A percentile compares a stretch with the other conserved stretches of the same genome.
Evolutionary conservation across 2,888 invertebrate species (phyloP).

Genomic region (Poecilus cupreus): DNA sequence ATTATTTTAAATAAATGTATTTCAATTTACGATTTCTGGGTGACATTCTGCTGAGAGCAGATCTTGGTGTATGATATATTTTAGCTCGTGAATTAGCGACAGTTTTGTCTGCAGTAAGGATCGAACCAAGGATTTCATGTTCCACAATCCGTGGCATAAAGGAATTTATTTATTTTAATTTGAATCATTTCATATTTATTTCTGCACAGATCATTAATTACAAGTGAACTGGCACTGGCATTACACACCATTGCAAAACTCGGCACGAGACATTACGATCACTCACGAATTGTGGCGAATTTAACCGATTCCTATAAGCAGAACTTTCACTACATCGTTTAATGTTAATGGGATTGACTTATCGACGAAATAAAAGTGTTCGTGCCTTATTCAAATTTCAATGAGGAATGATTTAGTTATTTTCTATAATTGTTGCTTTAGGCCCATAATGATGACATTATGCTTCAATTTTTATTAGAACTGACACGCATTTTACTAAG

Average conservation of each 20-base stretch:
- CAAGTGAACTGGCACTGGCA: neutral
- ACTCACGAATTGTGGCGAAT: neutral
- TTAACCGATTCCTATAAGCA: neutral
- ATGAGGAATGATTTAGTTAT: conserved; percentile 20
- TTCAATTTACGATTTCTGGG: too few relatives aligned
- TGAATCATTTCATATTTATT: too few relatives aligned
- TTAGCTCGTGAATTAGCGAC: too few relatives aligned
- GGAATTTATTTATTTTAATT: too few relatives aligned
- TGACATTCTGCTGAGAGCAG: too few relatives aligned
- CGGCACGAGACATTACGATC: conserved; percentile 7
- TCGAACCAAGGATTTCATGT: too few relatives aligned
- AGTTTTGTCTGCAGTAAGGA: too few relatives aligned
- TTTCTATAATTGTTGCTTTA: conserved; percentile 6
- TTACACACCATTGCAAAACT: neutral
- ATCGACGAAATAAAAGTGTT: conserved; percentile 1
- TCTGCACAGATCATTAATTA: too few relatives aligned
- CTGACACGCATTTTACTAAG: too few relatives aligned
- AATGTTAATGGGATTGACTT: conserved; percentile 7
- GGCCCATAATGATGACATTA: neutral
- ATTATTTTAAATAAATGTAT: too few relatives aligned
- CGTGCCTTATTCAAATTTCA: conserved; percentile 19
- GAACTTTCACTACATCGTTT: conserved; percentile 10
- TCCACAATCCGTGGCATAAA: too few relatives aligned
- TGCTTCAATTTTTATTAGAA: neutral
- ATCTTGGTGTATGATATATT: too few relatives aligned